A percentile compares a stretch with the other conserved stretches of the same genome.
Conservation (phyloP, 2,888 invertebrate genomes). For the Pyrrhosoma nymphula region DNA sequence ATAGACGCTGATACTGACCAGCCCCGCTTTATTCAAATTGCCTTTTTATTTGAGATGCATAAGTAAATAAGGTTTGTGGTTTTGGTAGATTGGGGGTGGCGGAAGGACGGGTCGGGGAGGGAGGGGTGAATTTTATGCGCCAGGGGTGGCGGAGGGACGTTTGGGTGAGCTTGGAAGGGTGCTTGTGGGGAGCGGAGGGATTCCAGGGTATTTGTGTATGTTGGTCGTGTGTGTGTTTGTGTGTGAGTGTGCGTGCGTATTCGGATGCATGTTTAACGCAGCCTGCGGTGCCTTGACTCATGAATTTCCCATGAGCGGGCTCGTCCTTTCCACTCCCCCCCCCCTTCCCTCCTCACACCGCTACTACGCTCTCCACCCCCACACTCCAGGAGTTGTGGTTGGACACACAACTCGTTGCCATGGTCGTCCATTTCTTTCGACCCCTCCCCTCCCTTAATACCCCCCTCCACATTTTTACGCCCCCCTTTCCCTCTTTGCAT, state of each 20-base stretch:
- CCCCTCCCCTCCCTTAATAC: not conserved
- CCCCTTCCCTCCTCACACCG: not conserved
- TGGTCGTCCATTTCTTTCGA: not conserved
- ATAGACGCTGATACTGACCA: not conserved
- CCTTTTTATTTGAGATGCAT: not conserved
- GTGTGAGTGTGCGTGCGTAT: not conserved
- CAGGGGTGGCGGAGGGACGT: not conserved
- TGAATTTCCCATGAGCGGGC: conserved; percentile 11
- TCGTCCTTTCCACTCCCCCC: not conserved
- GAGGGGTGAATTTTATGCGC: not conserved
- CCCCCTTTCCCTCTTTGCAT: not conserved
- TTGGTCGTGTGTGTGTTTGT: not conserved
- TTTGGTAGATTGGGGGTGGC: not conserved
- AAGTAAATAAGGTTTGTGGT: conserved; percentile 13
- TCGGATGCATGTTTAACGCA: conserved; percentile 24
- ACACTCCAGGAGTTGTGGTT: not conserved
- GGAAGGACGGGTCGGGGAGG: not conserved
- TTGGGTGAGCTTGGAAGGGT: not conserved
- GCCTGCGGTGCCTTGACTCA: conserved; percentile 17
- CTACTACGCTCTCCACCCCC: too few relatives aligned
- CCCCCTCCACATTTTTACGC: too few relatives aligned
- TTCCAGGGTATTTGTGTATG: not conserved
- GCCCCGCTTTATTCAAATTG: not conserved
- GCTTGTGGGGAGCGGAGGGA: not conserved
- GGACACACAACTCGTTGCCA: not conserved